These are phyloP conservation scores for Chelonus formosanus DNA, from an alignment of 2,888 invertebrate species.

Conservation along the genomic window DNA sequence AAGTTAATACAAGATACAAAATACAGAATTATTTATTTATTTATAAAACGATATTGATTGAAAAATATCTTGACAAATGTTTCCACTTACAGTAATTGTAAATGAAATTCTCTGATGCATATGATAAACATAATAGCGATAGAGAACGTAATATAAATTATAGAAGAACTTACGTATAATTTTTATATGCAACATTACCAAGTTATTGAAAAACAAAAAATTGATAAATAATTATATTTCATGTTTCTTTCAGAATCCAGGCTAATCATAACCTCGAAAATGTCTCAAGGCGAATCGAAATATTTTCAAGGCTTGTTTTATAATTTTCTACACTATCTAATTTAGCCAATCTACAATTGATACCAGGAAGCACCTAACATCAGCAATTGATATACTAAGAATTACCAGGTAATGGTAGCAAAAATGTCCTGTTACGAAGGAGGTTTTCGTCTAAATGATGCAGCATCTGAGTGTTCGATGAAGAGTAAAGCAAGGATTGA, in stretches of 20 bases:
- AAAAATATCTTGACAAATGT: not conserved
- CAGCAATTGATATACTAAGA: not conserved
- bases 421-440: constrained; percentile 55
- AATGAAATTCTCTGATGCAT: not conserved
- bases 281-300: constrained; percentile 17
- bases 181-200: no score
- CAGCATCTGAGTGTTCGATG: constrained; percentile 60
- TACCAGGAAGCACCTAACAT: not conserved
- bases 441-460: constrained; percentile 59
- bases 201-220: no score
- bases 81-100: constrained; percentile 7
- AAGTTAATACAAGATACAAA: not conserved
- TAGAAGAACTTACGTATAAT: not conserved
- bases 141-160: not conserved
- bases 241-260: no score
- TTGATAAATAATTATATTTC: no score
- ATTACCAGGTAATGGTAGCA: constrained; percentile 20
- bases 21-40: not conserved
- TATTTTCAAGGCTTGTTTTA: constrained; percentile 1
- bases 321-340: not conserved
- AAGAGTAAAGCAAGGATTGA: constrained; percentile 72
- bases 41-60: not conserved
- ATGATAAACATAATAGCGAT: not conserved
- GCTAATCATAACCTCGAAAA: not conserved
- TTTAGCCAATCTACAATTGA: not conserved